Percentiles rank a stretch among this genome's conserved stretches.
Conservation (phyloP, 2,888 invertebrate species). For the Selenia dentaria region DNA sequence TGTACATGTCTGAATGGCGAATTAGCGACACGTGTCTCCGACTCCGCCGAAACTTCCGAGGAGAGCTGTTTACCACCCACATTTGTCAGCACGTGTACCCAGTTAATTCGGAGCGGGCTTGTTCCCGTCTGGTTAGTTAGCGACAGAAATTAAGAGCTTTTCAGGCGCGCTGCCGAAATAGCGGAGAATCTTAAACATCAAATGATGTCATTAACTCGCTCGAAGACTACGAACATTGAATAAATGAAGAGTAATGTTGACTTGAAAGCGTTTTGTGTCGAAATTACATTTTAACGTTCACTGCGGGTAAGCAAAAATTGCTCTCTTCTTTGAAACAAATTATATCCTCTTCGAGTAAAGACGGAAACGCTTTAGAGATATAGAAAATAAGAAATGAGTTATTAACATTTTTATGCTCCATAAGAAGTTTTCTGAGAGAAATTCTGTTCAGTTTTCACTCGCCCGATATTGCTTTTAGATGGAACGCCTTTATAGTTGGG, state of each 20-base stretch:
- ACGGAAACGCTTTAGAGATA: slow-evolving; percentile 33
- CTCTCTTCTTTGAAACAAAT: slow-evolving; percentile 38
- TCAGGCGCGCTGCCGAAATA: slow-evolving; percentile 12
- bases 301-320: slow-evolving; percentile 29
- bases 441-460: slow-evolving; percentile 20
- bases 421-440: slow-evolving; percentile 25
- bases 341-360: slow-evolving; percentile 34
- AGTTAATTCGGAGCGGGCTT: slow-evolving; percentile 26
- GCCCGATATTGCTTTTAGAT: slow-evolving; percentile 28
- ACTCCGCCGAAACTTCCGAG: slow-evolving; percentile 26
- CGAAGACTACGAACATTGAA: slow-evolving; percentile 28
- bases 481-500: slow-evolving; percentile 26
- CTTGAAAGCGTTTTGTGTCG: slow-evolving; percentile 24
- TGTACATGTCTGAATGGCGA: slow-evolving; percentile 34
- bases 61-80: slow-evolving; percentile 22
- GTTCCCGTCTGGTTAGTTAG: slow-evolving; percentile 31
- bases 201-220: slow-evolving; percentile 29
- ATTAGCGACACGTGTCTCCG: slow-evolving; percentile 34
- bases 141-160: slow-evolving; percentile 28
- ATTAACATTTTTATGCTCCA: slow-evolving; percentile 33
- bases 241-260: slow-evolving; percentile 26
- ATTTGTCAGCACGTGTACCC: slow-evolving; percentile 31
- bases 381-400: slow-evolving; percentile 36
- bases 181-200: slow-evolving; percentile 14
- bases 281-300: slow-evolving; percentile 26